phyloP scores from a whole-genome alignment of 2,888 invertebrate species.

The Aradus depressus region DNA sequence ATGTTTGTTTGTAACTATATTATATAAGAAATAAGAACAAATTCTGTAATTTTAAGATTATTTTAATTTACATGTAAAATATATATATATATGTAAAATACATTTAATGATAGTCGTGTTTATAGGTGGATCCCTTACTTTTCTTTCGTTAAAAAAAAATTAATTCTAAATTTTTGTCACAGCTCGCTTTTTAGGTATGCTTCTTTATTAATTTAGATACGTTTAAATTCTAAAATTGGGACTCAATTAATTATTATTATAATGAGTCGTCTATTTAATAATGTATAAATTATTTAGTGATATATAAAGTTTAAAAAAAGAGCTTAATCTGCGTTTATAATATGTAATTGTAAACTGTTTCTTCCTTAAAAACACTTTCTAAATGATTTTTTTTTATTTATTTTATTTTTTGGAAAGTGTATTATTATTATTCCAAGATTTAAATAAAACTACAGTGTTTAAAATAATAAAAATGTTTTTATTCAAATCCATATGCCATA shows the following conservation, averaged over 20 bases:
- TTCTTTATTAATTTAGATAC: slow-evolving; percentile 14
- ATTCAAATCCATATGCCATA: background rate
- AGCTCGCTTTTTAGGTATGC: slow-evolving; percentile 14
- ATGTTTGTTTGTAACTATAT: slow-evolving; percentile 22
- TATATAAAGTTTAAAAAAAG: slow-evolving; percentile 25
- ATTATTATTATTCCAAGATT: slow-evolving; percentile 28
- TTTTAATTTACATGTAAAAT: slow-evolving; percentile 18
- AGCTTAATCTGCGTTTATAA: slow-evolving; percentile 26
- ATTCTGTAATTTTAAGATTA: slow-evolving; percentile 16
- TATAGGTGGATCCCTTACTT: slow-evolving; percentile 8
- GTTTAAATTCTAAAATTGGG: slow-evolving; percentile 18
- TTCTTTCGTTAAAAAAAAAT: slow-evolving; percentile 6
- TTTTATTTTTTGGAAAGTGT: slow-evolving; percentile 24
- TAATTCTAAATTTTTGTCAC: slow-evolving; percentile 2
- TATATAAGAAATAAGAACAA: slow-evolving; percentile 13
- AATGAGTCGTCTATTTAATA: slow-evolving; percentile 4
- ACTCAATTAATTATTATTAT: slow-evolving; percentile 16
- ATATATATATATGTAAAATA: no score
- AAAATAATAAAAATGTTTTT: slow-evolving; percentile 8
- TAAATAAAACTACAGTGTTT: slow-evolving; percentile 24
- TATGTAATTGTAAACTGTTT: slow-evolving; percentile 23
- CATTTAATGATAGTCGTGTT: background rate
- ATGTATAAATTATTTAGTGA: slow-evolving; percentile 1
- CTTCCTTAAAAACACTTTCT: slow-evolving; percentile 24
- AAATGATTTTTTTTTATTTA: no score